phyloP scores from a whole-genome alignment of 2,797 vertebrate species.

The Sebastes paucispinis region DNA sequence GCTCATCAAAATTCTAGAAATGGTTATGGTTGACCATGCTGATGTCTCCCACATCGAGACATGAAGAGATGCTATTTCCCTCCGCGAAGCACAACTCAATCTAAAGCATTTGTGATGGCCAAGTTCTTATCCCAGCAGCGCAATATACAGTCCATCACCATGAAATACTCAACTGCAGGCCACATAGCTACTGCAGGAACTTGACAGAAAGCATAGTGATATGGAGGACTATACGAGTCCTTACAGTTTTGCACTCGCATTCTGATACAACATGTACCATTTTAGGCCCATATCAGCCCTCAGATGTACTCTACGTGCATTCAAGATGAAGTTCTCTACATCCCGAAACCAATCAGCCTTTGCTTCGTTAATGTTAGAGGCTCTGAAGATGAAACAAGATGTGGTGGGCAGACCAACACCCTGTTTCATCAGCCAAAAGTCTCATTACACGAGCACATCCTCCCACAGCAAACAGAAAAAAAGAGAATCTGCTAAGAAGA shows the following conservation, averaged over 20 bases:
- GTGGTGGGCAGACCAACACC: slow-evolving; percentile 3
- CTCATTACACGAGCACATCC: slow-evolving; percentile 13
- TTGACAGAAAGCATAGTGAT: background rate
- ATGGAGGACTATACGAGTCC: background rate
- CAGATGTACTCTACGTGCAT: background rate
- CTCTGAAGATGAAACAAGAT: slow-evolving; percentile 44
- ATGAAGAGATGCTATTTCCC: slow-evolving; percentile 56
- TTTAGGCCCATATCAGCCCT: background rate
- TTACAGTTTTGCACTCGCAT: background rate
- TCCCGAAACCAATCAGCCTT: slow-evolving; percentile 17
- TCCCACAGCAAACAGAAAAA: slow-evolving; percentile 5
- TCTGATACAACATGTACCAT: background rate
- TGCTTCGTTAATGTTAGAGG: slow-evolving; percentile 1
- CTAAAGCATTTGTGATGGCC: slow-evolving; percentile 39
- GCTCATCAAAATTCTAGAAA: slow-evolving; percentile 51
- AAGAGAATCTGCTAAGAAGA: background rate
- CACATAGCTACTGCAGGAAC: background rate
- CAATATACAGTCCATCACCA: slow-evolving; percentile 35
- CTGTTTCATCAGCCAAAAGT: slow-evolving; percentile 30
- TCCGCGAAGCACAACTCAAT: slow-evolving; percentile 35
- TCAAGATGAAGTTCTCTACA: slow-evolving; percentile 16
- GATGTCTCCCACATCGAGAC: slow-evolving; percentile 49
- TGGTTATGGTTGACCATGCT: slow-evolving; percentile 53
- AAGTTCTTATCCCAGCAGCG: slow-evolving; percentile 34
- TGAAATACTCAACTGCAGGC: slow-evolving; percentile 34